phyloP scores from a whole-genome alignment of 2,797 vertebrate species.

The Knipowitschia caucasica region DNA sequence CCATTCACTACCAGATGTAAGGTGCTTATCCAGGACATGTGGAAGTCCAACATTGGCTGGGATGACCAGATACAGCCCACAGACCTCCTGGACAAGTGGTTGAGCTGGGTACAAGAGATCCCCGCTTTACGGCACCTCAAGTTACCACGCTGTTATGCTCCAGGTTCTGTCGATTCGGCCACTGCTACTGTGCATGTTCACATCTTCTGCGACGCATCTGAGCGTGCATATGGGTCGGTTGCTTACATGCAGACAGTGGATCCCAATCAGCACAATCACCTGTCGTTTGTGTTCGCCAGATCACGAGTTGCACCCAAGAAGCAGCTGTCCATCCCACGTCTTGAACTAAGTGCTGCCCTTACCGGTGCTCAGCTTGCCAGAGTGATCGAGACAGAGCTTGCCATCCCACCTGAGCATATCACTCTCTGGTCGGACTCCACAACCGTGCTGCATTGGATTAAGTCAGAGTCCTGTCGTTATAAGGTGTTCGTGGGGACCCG shows the following conservation, averaged over 20 bases:
- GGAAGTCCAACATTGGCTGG: slow-evolving; percentile 8
- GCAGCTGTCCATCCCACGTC: slow-evolving; percentile 3
- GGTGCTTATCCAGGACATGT: slow-evolving; percentile 8
- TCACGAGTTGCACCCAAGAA: slow-evolving; percentile 11
- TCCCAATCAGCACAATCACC: not conserved
- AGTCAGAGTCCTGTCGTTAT: slow-evolving; percentile 5
- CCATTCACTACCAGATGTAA: slow-evolving; percentile 15
- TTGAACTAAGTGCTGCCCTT: slow-evolving; percentile 19
- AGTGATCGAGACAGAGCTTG: not conserved
- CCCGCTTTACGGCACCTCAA: not conserved
- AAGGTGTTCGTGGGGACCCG: slow-evolving; percentile 13
- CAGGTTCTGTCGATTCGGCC: not conserved
- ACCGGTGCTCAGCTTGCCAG: slow-evolving; percentile 18
- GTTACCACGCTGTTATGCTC: slow-evolving; percentile 5
- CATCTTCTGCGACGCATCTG: slow-evolving; percentile 13
- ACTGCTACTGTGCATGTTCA: not conserved
- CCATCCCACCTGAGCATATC: not conserved
- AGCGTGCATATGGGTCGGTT: slow-evolving; percentile 15
- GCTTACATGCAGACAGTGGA: slow-evolving; percentile 2
- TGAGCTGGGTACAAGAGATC: slow-evolving; percentile 12
- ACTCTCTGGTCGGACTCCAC: slow-evolving; percentile 13
- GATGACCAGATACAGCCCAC: slow-evolving; percentile 9
- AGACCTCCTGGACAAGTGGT: not conserved
- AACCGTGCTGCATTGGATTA: slow-evolving; percentile 16
- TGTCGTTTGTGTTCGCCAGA: not conserved